Percentiles rank a stretch among this genome's conserved stretches.
Evolutionary conservation across 2,888 invertebrate species (phyloP).

Genomic region (Lydus trimaculatus): DNA sequence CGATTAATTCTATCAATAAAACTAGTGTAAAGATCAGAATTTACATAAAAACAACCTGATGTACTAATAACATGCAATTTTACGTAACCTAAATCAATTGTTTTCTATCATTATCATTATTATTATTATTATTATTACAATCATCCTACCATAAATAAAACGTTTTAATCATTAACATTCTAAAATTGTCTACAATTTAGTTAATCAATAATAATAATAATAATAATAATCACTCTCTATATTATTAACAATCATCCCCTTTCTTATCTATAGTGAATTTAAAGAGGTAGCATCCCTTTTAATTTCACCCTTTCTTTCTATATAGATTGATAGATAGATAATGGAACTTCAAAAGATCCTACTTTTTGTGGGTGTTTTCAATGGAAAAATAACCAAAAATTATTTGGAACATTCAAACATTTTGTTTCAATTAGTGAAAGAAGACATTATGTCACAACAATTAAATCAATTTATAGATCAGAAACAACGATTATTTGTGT

Average conservation of each 20-base stretch:
- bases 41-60: neutral
- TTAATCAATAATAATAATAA: neutral
- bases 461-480: neutral
- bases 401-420: too few species aligned
- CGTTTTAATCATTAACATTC: neutral
- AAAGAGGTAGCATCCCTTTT: too few species aligned
- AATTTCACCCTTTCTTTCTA: too few species aligned
- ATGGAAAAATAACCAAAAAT: too few species aligned
- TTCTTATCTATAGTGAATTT: too few species aligned
- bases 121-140: too few species aligned
- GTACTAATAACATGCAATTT: conserved; percentile 14
- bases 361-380: too few species aligned
- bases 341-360: too few species aligned
- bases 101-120: neutral
- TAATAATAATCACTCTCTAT: too few species aligned
- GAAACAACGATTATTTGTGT: too few species aligned
- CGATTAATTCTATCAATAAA: neutral
- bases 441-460: neutral
- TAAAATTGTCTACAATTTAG: neutral
- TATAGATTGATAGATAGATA: too few species aligned
- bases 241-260: too few species aligned
- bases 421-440: neutral
- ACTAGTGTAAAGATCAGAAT: neutral
- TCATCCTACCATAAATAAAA: neutral
- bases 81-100: conserved; percentile 10